Evolutionary conservation across 1,140 invertebrate genomes (phyloP), one percentile per base, ranked within the genome.

Genomic region (Caerostris extrusa): DNA sequence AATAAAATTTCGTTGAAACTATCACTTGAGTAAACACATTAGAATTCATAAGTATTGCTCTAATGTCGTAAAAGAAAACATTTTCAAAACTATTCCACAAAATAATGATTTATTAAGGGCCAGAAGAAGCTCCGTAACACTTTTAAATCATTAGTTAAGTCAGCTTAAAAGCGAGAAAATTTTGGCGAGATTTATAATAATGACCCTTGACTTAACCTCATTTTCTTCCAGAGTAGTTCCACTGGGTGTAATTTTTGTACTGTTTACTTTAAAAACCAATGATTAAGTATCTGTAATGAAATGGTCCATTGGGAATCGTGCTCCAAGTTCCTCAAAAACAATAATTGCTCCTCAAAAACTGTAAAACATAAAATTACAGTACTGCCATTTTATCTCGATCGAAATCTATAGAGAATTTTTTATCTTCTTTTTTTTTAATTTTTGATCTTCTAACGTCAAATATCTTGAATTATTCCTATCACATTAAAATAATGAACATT

Each of bases 101-200:
- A 90, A 87, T 87, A 90, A 90, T 90, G 87, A 90, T 90, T 90
- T 90, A 90, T 71, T 55, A 71, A 61, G 8, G 64, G 8, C 7
- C n/a, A n/a, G 3, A 7, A 50, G 57, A 90, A 12, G 58, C 71
- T 64, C 14, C 7, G 34, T 50, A 81, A 81, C 8, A 58, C 19
- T 86, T 92, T 60, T 92, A 61, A 60, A 92, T 92, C 91, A 92
- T 81, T 82, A 61, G 14, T 89, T 93, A 61, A 93, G 69, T 58
- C 14, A 82, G 17, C 53, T 93, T 69, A 93, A 89, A 93, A 81
- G 57, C 57, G 57, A 93, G 58, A 89, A 93, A 81, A 81, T 61
- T 93, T 93, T 17, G 12, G 92, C 7, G 55, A 67, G 69, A 93
- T 89, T 89, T 88, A 93, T 88, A 81, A 61, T 89, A 81, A 88